Evolutionary conservation across 2,113 vertebrate genomes (phyloP), one percentile per base, ranked within the genome.

Genomic region (Onychorhynchus coronatus): DNA sequence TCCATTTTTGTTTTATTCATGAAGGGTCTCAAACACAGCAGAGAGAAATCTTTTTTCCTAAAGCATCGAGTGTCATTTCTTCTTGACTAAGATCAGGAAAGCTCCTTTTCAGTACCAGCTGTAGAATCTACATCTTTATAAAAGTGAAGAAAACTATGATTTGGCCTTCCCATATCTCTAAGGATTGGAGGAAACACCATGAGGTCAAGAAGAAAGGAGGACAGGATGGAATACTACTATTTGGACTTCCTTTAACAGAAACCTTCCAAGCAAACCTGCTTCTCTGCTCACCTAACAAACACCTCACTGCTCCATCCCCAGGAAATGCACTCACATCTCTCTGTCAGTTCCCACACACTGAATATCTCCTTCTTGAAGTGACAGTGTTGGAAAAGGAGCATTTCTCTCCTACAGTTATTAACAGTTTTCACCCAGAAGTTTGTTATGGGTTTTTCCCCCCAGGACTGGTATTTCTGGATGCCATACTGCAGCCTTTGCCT

Each of bases 401-500:
- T 67, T 93, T 84, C 35, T 67, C 41, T 59, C n/a, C 30, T 31
- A 42, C 4, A 5, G 16, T 55, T 74, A 56, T 24, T 24, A 87
- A n/a, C 19, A 91, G 50, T 42, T 85, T 85, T 76, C 21, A 77
- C 35, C 5, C 47, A 74, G 16, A 70, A 80, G 11, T 59, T 68
- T 44, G 14, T 79, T 62, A 31, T 7, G 70, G 14, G 2, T 11
- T 53, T 30, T 58, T 73, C 30, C 19, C 23, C 50, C 70, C 87
- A 99, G 98, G 86, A 63, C 11, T 67, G 85, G 21, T 92, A 98
- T 62, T 97, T 92, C 50, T 99, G 98, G 98, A 98, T 99, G 98
- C 97, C 98, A 2, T 99, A 99, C 93, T 98, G 98, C 97, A 99
- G 98, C 96, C 98, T 98, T 88, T 94, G 63, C 42, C 96, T 99